Conservation (phyloP, 2,888 invertebrate species). For the Mantis religiosa region DNA sequence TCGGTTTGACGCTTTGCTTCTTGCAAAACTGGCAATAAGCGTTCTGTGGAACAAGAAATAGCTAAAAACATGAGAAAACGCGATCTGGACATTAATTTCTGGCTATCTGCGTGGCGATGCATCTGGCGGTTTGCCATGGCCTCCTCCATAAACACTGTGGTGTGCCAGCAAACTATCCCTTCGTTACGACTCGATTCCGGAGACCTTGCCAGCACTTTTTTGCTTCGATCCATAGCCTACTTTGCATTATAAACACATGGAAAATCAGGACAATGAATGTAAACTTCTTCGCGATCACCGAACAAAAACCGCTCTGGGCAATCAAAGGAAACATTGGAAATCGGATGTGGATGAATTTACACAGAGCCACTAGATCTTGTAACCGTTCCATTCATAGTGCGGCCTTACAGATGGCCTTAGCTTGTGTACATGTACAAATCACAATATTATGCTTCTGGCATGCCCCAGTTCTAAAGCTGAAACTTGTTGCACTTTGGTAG, state of each 20-base stretch:
- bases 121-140: not conserved
- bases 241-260: not conserved
- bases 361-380: not conserved
- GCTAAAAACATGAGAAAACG: not conserved
- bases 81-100: not conserved
- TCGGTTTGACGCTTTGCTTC: not conserved
- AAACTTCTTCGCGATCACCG: not conserved
- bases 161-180: not conserved
- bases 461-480: not conserved
- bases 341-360: not conserved
- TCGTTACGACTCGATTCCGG: not conserved
- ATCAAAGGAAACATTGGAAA: not conserved
- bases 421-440: not conserved
- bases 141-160: not conserved
- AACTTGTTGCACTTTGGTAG: not conserved
- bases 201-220: not conserved
- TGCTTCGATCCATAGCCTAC: not conserved
- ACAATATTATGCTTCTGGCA: not conserved
- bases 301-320: not conserved
- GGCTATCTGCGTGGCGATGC: not conserved
- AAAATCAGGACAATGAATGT: not conserved
- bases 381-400: not conserved
- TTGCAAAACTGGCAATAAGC: not conserved
- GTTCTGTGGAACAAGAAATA: not conserved
- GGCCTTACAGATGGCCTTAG: not conserved